Evolutionary conservation across 2,888 invertebrate genomes (phyloP).

Genomic region (Hydrotaea cyrtoneurina): DNA sequence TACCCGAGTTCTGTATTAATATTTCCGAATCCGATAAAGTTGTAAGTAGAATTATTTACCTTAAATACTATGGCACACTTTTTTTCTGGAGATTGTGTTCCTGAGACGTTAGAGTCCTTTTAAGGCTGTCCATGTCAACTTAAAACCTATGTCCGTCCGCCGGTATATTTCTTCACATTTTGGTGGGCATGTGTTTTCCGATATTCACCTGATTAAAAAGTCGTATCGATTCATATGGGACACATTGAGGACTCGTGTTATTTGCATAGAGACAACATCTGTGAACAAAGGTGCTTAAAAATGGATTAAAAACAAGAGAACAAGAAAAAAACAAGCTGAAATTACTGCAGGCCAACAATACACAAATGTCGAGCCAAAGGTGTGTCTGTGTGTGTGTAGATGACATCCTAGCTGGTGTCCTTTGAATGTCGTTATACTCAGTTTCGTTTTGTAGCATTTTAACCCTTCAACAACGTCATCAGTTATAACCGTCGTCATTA

Average conservation of each 20-base stretch:
- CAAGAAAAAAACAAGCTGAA: conserved; percentile 7
- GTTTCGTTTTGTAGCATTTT: conserved; percentile 25
- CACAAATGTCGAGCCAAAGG: not conserved
- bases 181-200: not conserved
- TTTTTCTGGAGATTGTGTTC: no score
- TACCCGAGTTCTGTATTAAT: no score
- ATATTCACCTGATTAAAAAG: conserved; percentile 6
- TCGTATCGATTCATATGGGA: not conserved
- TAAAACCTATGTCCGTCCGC: no score
- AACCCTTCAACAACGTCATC: conserved; percentile 46
- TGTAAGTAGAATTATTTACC: no score
- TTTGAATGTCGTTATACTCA: conserved; percentile 4
- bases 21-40: no score
- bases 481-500: conserved; percentile 22
- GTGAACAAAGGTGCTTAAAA: conserved; percentile 27
- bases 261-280: conserved; percentile 29
- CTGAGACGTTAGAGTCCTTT: no score
- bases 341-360: conserved; percentile 8
- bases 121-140: no score
- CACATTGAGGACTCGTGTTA: not conserved
- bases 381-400: conserved; percentile 9
- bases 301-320: conserved; percentile 26
- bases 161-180: no score
- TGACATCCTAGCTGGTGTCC: conserved; percentile 20
- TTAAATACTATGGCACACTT: no score